These are phyloP conservation scores for Zaprionus camerounensis DNA, from an alignment of 1,140 invertebrate genomes.

Conservation along the genomic window DNA sequence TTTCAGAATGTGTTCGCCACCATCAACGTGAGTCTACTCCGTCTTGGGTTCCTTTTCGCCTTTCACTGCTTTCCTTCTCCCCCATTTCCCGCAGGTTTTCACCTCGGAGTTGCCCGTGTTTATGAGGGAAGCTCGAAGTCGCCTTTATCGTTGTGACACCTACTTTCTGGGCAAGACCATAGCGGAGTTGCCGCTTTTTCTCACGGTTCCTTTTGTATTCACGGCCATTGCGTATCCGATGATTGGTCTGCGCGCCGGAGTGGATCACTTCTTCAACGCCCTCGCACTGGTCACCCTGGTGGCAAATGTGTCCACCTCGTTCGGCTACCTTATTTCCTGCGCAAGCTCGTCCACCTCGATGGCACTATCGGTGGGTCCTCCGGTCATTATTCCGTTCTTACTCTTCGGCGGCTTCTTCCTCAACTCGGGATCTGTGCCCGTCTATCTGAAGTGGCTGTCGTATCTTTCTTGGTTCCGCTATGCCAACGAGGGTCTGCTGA, in stretches of 20 bases:
- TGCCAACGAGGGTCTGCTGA: conserved; percentile 95
- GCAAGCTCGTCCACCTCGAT: conserved; percentile 91
- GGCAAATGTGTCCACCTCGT: conserved; percentile 95
- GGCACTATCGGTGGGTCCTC: conserved; percentile 94
- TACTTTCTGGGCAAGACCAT: conserved; percentile 97
- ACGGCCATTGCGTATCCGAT: conserved; percentile 94
- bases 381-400: conserved; percentile 96
- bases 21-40: conserved; percentile 89
- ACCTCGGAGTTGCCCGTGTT: conserved; percentile 96
- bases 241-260: conserved; percentile 91
- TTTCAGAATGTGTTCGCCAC: conserved; percentile 96
- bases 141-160: conserved; percentile 96
- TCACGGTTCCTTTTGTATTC: conserved; percentile 93
- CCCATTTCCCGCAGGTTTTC: conserved; percentile 89
- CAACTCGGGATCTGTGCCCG: conserved; percentile 94
- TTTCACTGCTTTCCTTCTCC: too few relatives aligned
- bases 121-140: conserved; percentile 94
- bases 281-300: conserved; percentile 91
- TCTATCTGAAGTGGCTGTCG: conserved; percentile 95
- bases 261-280: conserved; percentile 90
- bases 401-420: conserved; percentile 98
- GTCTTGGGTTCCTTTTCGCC: not conserved
- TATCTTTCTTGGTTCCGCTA: conserved; percentile 98
- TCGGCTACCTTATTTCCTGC: conserved; percentile 97
- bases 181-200: conserved; percentile 93